Conservation (phyloP, 2,888 invertebrate genomes). For the Pammene aurita region DNA sequence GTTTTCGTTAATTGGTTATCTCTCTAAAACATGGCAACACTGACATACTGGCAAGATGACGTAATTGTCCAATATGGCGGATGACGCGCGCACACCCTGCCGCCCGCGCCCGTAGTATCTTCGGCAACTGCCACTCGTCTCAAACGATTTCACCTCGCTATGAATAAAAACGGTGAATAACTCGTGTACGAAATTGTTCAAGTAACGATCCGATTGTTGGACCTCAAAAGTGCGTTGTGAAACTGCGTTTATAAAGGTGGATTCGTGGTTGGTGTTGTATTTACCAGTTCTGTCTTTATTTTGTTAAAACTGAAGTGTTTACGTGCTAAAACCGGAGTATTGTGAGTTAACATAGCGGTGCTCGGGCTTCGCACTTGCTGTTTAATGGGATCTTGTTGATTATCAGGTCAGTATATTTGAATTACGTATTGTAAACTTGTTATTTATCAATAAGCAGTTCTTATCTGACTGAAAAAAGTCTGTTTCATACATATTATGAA, state of each 20-base stretch:
- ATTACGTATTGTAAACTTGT: neutral
- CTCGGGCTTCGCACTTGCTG: conserved; percentile 64
- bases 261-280: conserved; percentile 70
- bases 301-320: conserved; percentile 77
- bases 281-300: conserved; percentile 74
- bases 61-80: conserved; percentile 81
- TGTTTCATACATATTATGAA: conserved; percentile 1
- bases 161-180: conserved; percentile 76
- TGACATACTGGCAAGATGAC: conserved; percentile 59
- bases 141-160: conserved; percentile 74
- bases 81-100: conserved; percentile 76
- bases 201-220: conserved; percentile 60
- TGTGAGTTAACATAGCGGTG: conserved; percentile 58
- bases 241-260: conserved; percentile 69
- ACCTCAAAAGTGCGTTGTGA: conserved; percentile 66
- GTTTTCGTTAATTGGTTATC: no score
- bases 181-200: conserved; percentile 58
- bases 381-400: conserved; percentile 82
- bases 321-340: conserved; percentile 72
- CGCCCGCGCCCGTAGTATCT: conserved; percentile 68
- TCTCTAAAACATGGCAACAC: conserved; percentile 30
- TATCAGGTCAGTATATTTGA: conserved; percentile 64
- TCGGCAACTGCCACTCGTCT: conserved; percentile 66
- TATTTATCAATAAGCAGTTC: neutral
- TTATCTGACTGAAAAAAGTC: neutral